Percentiles rank a stretch among this genome's conserved stretches.
Evolutionary conservation across 2,113 vertebrate genomes (phyloP).

Genomic region (Syrrhaptes paradoxus): DNA sequence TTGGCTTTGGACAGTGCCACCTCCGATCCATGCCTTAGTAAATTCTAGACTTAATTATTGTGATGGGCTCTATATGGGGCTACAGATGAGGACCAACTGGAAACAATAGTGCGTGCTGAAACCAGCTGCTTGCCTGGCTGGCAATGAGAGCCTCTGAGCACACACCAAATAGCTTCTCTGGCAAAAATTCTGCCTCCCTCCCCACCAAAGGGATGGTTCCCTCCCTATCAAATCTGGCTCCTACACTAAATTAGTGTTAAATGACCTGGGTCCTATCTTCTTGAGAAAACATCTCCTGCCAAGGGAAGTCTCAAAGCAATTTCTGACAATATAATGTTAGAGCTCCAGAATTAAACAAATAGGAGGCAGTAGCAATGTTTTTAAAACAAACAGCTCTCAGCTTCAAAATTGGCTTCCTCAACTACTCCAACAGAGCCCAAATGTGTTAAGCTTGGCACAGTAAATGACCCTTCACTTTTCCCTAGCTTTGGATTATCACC

Average conservation of each 20-base stretch:
- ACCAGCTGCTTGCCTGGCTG: slow-evolving; percentile 59
- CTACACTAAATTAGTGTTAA: slow-evolving; percentile 12
- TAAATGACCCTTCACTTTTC: slow-evolving; percentile 55
- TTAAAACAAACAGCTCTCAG: slow-evolving; percentile 64
- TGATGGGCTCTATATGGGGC: slow-evolving; percentile 52
- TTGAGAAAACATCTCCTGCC: slow-evolving; percentile 32
- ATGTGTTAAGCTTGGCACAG: slow-evolving; percentile 52
- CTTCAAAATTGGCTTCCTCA: slow-evolving; percentile 45
- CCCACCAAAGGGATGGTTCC: background rate
- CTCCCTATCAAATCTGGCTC: background rate
- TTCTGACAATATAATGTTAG: slow-evolving; percentile 45
- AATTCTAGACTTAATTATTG: slow-evolving; percentile 63
- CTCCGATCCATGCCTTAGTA: slow-evolving; percentile 29
- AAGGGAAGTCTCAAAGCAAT: slow-evolving; percentile 28
- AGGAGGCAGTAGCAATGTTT: slow-evolving; percentile 54
- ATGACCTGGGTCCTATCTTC: slow-evolving; percentile 30
- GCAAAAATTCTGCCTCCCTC: slow-evolving; percentile 5
- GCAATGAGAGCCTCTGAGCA: background rate
- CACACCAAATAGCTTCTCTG: slow-evolving; percentile 13
- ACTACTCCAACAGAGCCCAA: slow-evolving; percentile 48
- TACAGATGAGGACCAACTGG: slow-evolving; percentile 63
- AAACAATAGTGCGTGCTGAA: slow-evolving; percentile 62
- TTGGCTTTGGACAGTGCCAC: slow-evolving; percentile 9
- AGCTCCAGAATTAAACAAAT: slow-evolving; percentile 60
- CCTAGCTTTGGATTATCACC: slow-evolving; percentile 36